These are phyloP conservation scores for Neolamprologus variostigma DNA, from an alignment of 2,113 vertebrate species.

Conservation along the genomic window DNA sequence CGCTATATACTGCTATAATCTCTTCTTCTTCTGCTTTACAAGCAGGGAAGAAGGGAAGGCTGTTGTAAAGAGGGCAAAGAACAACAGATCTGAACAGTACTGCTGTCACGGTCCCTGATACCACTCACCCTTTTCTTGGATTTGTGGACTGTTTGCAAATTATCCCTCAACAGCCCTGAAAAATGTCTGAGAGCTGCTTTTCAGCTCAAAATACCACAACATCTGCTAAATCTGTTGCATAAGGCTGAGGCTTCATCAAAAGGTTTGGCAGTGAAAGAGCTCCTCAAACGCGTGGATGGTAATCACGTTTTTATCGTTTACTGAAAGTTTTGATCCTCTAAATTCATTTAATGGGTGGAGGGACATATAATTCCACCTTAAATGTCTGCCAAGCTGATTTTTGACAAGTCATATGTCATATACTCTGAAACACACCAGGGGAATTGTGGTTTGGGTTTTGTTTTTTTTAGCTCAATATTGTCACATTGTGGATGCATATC, in stretches of 20 bases:
- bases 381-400: constrained; percentile 27
- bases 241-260: constrained; percentile 52
- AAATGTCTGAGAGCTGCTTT: constrained; percentile 32
- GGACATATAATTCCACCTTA: constrained; percentile 21
- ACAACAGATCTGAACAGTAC: not conserved
- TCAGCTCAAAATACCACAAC: constrained; percentile 30
- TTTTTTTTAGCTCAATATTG: not conserved
- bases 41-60: not conserved
- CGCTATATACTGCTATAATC: not conserved
- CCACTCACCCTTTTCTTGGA: constrained; percentile 8
- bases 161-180: constrained; percentile 9
- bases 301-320: constrained; percentile 58
- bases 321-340: constrained; percentile 50
- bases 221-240: constrained; percentile 59
- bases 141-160: constrained; percentile 10
- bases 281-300: constrained; percentile 40
- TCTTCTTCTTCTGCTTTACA: not conserved
- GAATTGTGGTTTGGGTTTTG: fast-evolving
- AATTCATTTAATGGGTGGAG: constrained; percentile 35
- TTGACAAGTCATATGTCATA: constrained; percentile 30
- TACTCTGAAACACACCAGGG: constrained; percentile 13
- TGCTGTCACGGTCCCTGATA: not conserved
- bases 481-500: not conserved
- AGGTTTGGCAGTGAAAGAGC: constrained; percentile 34
- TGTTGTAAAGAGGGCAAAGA: not conserved